Percentiles rank a stretch among this genome's conserved stretches.
Evolutionary conservation across 2,797 vertebrate species (phyloP).

Genomic region (Sebastes hubbsi): DNA sequence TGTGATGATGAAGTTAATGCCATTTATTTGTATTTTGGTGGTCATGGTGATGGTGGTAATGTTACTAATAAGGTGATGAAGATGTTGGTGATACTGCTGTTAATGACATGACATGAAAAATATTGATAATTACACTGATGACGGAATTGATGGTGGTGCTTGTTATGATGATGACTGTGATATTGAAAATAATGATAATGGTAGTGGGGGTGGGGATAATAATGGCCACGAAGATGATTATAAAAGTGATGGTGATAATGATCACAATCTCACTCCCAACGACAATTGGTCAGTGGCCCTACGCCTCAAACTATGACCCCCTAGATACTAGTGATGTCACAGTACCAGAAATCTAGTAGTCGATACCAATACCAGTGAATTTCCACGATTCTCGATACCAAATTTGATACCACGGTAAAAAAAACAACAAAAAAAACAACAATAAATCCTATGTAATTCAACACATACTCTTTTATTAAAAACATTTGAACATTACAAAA

Average conservation of each 20-base stretch:
- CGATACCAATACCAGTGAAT: no score
- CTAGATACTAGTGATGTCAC: no score
- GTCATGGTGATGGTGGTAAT: background rate
- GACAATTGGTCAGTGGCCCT: no score
- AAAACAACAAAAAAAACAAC: no score
- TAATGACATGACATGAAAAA: background rate
- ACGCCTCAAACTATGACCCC: no score
- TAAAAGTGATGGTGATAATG: background rate
- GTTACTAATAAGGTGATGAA: background rate
- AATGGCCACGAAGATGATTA: background rate
- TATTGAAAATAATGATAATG: background rate
- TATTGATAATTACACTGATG: background rate
- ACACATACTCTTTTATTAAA: no score
- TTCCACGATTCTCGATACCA: no score
- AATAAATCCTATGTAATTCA: no score
- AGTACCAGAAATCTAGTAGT: no score
- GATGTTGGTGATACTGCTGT: background rate
- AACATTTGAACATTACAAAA: no score
- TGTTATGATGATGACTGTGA: background rate
- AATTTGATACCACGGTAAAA: no score
- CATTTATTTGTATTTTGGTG: background rate
- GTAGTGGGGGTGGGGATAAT: background rate
- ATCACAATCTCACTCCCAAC: no score
- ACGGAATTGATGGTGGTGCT: background rate
- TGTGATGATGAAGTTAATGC: background rate